Evolutionary conservation across 2,888 invertebrate genomes (phyloP).

Genomic region (Tholera decimalis): DNA sequence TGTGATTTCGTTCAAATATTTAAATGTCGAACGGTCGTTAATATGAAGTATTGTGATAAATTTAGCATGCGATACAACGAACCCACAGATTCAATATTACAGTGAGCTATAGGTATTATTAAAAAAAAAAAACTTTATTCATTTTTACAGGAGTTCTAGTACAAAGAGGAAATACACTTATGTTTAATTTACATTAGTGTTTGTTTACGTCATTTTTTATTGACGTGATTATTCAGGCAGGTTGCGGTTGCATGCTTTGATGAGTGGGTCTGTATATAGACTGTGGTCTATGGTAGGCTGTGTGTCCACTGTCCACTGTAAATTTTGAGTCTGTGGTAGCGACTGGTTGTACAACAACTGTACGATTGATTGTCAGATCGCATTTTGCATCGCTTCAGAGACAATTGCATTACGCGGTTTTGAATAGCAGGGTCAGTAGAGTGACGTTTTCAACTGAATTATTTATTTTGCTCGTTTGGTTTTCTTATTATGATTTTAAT

Average conservation of each 20-base stretch:
- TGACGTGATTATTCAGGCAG: conserved; percentile 32
- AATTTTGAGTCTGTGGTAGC: conserved; percentile 18
- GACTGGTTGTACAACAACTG: conserved; percentile 4
- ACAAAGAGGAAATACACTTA: too few relatives aligned
- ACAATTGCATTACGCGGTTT: conserved; percentile 22
- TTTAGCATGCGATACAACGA: conserved; percentile 11
- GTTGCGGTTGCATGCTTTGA: conserved; percentile 29
- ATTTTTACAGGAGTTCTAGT: too few relatives aligned
- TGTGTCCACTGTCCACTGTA: neutral
- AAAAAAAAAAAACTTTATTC: too few relatives aligned
- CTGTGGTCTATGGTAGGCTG: conserved; percentile 8
- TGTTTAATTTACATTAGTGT: too few relatives aligned
- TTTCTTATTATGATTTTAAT: neutral
- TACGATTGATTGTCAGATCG: conserved; percentile 11
- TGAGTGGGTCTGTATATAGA: conserved; percentile 1
- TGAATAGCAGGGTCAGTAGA: neutral
- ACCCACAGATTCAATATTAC: conserved; percentile 27
- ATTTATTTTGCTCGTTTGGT: neutral
- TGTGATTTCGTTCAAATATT: conserved; percentile 28
- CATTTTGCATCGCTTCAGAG: conserved; percentile 6
- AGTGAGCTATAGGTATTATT: conserved; percentile 14
- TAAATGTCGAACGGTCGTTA: conserved; percentile 25
- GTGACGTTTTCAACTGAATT: conserved; percentile 9
- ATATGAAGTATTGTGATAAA: conserved; percentile 45
- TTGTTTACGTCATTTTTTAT: too few relatives aligned